Base-by-base conservation (phyloP, 30 jellyfish, hydroid and myxozoan genomes). In the Haliclystus octoradiatus region DNA sequence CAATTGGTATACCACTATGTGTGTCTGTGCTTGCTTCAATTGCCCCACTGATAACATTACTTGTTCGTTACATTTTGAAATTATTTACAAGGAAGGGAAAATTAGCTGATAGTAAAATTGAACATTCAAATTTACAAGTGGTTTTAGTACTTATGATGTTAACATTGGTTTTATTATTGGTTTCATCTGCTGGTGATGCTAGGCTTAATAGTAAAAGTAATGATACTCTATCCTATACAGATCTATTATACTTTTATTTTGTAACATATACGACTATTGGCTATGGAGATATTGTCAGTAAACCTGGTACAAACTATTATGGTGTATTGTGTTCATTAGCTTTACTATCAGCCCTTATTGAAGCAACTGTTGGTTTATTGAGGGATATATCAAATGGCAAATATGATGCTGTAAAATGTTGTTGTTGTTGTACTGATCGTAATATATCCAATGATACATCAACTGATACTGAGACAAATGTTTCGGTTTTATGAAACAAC, bases 251-350 rank as follows among this genome's bases (percentile, higher is more conserved):
- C 49, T 69, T 69, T 32, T 69, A 62, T 62, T 69, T 69, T 0
- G 72, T 69, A 34, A 34, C 69, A 29, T 49, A 34, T 25, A 35
- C 79, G 14, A 69, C 79, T 28, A 69, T 69, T 19, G 79, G 79
- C 28, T 69, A 69, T 32, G 79, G 79, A 62, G 79, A 69, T 35
- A 35, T 69, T 30, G 72, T 23, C 24, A 49, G 72, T 3, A 40
- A 49, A 25, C 71, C 40, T 49, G 19, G 40, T 25, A 19, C 72
- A 19, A 49, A 69, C 25, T 62, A 62, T 3, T 62, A 49, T 28
- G 5, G 40, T n/a, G 26, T 69, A 15, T 14, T 69, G 0, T 22
- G 40, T 14, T 69, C 79, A 3, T 62, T 69, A 23, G 79, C 69
- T 19, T 25, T 69, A 2, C 26, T 69, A 30, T 62, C 79, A 19